These are phyloP conservation scores for Stenopsyche tienmushanensis DNA, from an alignment of 1,140 invertebrate genomes.

Conservation along the genomic window DNA sequence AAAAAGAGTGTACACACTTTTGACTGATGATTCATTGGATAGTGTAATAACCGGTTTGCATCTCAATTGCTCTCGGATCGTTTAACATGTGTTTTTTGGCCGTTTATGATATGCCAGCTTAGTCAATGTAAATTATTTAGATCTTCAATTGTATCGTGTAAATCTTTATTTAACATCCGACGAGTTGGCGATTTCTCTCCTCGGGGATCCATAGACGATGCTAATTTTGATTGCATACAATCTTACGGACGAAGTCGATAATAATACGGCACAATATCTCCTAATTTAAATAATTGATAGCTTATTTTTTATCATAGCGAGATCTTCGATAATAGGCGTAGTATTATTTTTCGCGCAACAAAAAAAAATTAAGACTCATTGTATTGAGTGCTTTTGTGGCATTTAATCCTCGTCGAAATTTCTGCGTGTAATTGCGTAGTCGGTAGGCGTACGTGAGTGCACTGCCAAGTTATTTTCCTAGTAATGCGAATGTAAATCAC, in stretches of 20 bases:
- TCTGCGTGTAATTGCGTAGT: constrained; percentile 37
- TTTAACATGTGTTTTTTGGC: not conserved
- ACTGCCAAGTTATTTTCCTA: constrained; percentile 29
- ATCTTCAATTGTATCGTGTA: not conserved
- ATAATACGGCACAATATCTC: too few relatives aligned
- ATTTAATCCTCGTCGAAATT: constrained; percentile 25
- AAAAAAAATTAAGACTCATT: too few relatives aligned
- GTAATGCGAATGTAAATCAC: constrained; percentile 33
- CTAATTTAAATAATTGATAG: too few relatives aligned
- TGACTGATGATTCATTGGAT: not conserved
- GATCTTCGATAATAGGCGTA: too few relatives aligned
- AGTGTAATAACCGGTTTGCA: too few relatives aligned
- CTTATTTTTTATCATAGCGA: too few relatives aligned
- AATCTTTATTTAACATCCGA: not conserved
- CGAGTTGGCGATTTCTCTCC: too few relatives aligned
- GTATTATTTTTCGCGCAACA: too few relatives aligned
- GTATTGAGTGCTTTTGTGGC: constrained; percentile 15
- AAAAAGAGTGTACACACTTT: not conserved
- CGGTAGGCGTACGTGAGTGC: constrained; percentile 29
- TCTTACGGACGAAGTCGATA: too few relatives aligned
- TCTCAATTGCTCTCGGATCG: too few relatives aligned
- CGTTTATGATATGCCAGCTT: not conserved
- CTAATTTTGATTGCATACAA: too few relatives aligned
- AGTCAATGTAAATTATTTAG: not conserved
- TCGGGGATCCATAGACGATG: too few relatives aligned